Conservation (phyloP, 2,113 vertebrate genomes). For the Theropithecus gelada region DNA sequence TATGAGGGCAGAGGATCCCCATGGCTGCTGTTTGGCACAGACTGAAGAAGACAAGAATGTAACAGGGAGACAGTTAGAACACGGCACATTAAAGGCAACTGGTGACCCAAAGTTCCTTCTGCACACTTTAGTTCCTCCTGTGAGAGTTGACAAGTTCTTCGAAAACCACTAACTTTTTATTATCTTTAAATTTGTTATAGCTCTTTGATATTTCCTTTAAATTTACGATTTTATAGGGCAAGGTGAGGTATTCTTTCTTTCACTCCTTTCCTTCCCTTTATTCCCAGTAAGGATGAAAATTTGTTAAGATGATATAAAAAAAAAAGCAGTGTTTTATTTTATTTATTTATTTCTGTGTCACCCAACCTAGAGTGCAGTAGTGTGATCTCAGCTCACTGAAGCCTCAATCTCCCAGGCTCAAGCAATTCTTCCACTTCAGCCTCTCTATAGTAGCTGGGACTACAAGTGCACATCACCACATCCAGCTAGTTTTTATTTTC, state of each 20-base stretch:
- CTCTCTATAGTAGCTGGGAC: too few relatives aligned
- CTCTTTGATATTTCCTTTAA: background rate
- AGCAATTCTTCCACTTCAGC: too few relatives aligned
- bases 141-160: background rate
- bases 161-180: background rate
- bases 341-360: too few relatives aligned
- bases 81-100: background rate
- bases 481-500: too few relatives aligned
- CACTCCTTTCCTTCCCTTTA: background rate
- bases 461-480: too few relatives aligned
- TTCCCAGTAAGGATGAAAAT: background rate
- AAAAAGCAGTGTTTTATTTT: background rate
- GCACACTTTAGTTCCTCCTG: background rate
- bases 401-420: too few relatives aligned
- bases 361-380: too few relatives aligned
- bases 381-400: too few relatives aligned
- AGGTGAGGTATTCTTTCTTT: background rate
- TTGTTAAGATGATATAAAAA: background rate
- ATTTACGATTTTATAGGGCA: background rate
- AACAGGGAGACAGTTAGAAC: background rate
- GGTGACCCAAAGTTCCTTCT: background rate
- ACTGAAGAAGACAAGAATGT: background rate
- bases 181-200: background rate
- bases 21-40: background rate
- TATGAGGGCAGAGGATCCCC: background rate